Conservation (phyloP, 2,113 vertebrate species). For the Chloropsis cyanopogon region DNA sequence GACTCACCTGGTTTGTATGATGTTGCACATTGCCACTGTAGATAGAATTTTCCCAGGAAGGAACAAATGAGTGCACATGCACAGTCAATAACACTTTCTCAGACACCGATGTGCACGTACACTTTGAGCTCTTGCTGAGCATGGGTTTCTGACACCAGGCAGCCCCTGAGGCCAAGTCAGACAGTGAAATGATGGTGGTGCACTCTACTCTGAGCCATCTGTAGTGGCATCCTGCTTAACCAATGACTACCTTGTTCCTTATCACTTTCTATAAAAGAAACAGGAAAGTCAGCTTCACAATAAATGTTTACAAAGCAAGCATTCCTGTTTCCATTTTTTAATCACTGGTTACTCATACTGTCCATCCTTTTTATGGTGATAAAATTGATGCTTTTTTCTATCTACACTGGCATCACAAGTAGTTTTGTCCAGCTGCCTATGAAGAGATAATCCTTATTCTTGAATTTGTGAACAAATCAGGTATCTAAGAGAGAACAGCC, state of each 20-base stretch:
- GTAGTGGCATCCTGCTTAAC: neutral
- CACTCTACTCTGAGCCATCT: neutral
- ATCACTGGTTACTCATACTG: neutral
- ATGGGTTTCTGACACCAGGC: neutral
- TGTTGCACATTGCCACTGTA: neutral
- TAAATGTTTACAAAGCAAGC: neutral
- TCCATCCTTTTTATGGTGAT: neutral
- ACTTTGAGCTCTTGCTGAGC: neutral
- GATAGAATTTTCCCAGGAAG: neutral
- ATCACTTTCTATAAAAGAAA: neutral
- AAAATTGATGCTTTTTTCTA: neutral
- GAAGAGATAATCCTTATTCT: conserved; percentile 14
- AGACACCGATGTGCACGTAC: rapidly evolving
- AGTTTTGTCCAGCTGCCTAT: neutral
- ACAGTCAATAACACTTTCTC: neutral
- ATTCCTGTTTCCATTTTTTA: neutral
- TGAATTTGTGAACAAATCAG: neutral
- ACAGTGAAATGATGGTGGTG: neutral
- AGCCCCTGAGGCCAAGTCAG: neutral
- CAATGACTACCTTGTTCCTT: neutral
- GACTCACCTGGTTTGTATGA: neutral
- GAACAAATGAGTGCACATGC: neutral
- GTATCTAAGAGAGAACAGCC: neutral
- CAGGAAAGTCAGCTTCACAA: neutral
- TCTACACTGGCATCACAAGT: neutral